Evolutionary conservation across 2,113 vertebrate genomes (phyloP).

Genomic region (Engraulis encrasicolus): DNA sequence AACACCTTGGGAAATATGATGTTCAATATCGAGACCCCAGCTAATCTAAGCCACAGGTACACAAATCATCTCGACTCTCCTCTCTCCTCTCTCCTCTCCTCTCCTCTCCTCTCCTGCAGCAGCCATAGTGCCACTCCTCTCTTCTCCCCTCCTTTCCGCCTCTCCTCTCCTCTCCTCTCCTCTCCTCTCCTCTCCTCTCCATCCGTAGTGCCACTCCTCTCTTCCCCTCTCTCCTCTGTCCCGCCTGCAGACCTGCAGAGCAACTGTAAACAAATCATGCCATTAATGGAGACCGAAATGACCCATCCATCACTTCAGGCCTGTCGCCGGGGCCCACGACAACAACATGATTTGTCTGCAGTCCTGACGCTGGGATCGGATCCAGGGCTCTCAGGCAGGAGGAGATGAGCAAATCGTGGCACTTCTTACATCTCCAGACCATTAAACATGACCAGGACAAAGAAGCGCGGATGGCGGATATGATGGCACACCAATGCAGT

Average conservation of each 20-base stretch:
- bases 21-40: constrained; percentile 63
- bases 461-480: not conserved
- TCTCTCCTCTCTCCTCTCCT: no score
- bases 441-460: constrained; percentile 48
- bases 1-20: constrained; percentile 68
- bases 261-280: constrained; percentile 65
- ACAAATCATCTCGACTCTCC: constrained; percentile 59
- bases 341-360: constrained; percentile 58
- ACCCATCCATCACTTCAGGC: constrained; percentile 59
- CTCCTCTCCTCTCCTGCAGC: constrained; percentile 26
- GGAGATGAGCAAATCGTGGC: constrained; percentile 45
- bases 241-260: constrained; percentile 51
- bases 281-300: constrained; percentile 63
- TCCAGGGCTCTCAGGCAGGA: constrained; percentile 35
- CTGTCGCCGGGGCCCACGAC: constrained; percentile 52
- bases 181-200: constrained; percentile 27
- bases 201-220: constrained; percentile 36
- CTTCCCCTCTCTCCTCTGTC: no score
- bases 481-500: not conserved
- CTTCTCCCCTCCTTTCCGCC: no score
- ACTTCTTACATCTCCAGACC: constrained; percentile 45
- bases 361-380: constrained; percentile 52
- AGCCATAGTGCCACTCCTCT: constrained; percentile 37
- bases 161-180: no score
- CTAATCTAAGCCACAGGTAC: constrained; percentile 64